Evolutionary conservation across 2,888 invertebrate species (phyloP).

Genomic region (Torymus tubicola): DNA sequence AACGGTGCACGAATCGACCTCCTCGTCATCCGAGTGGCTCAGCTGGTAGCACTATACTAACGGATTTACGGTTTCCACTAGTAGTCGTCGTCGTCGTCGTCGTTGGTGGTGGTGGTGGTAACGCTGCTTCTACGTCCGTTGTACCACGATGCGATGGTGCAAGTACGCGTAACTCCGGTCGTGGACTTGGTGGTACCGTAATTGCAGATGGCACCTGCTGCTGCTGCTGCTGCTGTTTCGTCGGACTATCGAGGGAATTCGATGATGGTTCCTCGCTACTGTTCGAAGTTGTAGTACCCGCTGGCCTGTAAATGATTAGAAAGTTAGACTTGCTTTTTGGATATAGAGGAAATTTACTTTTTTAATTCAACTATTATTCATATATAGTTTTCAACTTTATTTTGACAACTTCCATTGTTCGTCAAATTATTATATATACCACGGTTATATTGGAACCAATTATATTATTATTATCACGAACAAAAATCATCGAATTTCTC

Average conservation of each 20-base stretch:
- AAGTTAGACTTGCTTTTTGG: too few relatives aligned
- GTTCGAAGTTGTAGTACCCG: neutral
- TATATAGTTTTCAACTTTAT: too few relatives aligned
- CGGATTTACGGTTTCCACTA: constrained; percentile 69
- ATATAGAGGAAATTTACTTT: too few relatives aligned
- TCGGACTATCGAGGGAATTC: constrained; percentile 1
- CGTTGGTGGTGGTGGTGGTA: constrained; percentile 46
- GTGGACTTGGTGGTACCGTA: constrained; percentile 59
- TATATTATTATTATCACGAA: too few relatives aligned
- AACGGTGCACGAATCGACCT: constrained; percentile 68
- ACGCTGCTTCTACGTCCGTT: constrained; percentile 59
- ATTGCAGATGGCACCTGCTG: too few relatives aligned
- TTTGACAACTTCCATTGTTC: too few relatives aligned
- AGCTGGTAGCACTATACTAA: constrained; percentile 73
- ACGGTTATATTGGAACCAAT: too few relatives aligned
- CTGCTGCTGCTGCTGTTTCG: constrained; percentile 56
- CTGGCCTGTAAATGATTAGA: constrained; percentile 9
- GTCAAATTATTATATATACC: too few relatives aligned
- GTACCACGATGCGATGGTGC: constrained; percentile 70
- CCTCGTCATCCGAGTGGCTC: constrained; percentile 71
- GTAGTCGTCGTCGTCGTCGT: constrained; percentile 46
- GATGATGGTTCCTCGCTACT: constrained; percentile 21
- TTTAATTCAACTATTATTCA: too few relatives aligned
- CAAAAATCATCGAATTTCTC: too few relatives aligned
- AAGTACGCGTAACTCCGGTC: constrained; percentile 69